Evolutionary conservation across 2,797 vertebrate species (phyloP).

Genomic region (Cyclura pinguis): DNA sequence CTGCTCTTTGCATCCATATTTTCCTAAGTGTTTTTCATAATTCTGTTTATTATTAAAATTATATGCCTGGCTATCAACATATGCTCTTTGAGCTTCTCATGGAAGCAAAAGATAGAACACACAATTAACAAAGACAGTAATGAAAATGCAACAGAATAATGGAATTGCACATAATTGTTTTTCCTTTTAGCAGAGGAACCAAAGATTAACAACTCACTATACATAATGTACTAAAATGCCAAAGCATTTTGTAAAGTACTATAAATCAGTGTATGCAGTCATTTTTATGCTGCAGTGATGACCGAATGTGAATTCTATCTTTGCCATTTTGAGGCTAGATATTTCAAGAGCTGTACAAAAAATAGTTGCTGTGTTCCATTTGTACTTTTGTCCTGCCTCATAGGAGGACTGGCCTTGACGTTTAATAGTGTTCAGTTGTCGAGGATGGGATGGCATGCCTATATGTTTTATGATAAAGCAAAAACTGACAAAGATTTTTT

Average conservation of each 20-base stretch:
- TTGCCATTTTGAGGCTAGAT: not conserved
- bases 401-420: too few relatives aligned
- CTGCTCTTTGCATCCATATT: conserved; percentile 21
- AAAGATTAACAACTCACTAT: not conserved
- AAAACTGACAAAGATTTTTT: too few relatives aligned
- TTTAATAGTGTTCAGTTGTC: too few relatives aligned
- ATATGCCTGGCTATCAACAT: not conserved
- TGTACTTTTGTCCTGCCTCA: too few relatives aligned
- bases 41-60: not conserved
- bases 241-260: conserved; percentile 1
- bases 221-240: not conserved
- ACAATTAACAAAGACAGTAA: not conserved
- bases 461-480: too few relatives aligned
- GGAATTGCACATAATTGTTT: not conserved
- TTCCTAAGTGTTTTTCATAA: not conserved
- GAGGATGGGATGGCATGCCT: too few relatives aligned
- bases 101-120: not conserved
- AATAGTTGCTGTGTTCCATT: not conserved
- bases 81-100: not conserved
- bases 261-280: not conserved
- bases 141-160: not conserved
- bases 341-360: not conserved
- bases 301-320: not conserved
- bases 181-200: not conserved
- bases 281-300: not conserved